Conservation (phyloP, 2,888 invertebrate species). For the Thymelicus sylvestris region DNA sequence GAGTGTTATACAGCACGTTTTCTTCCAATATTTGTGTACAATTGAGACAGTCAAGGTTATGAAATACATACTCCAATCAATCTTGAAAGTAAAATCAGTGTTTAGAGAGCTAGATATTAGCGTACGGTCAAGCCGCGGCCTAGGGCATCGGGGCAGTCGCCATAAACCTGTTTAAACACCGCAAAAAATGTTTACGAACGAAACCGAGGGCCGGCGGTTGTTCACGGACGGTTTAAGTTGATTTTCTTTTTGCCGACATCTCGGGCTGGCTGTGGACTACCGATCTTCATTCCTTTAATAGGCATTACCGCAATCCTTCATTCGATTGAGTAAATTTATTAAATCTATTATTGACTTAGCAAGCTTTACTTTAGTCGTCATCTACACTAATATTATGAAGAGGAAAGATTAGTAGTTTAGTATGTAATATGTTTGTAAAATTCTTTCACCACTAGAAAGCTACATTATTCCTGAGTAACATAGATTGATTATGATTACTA, state of each 20-base stretch:
- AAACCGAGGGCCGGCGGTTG: conserved; percentile 34
- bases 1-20: too few species aligned
- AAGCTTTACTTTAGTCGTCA: too few species aligned
- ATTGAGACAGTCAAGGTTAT: neutral
- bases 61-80: neutral
- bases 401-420: too few species aligned
- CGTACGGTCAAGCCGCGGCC: conserved; percentile 16
- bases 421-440: too few species aligned
- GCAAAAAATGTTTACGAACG: conserved; percentile 33
- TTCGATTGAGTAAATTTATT: neutral
- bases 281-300: conserved; percentile 9
- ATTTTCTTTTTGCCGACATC: conserved; percentile 26
- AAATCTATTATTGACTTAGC: neutral
- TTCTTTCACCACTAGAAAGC: too few species aligned
- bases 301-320: neutral
- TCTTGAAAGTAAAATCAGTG: conserved; percentile 29
- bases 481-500: too few species aligned
- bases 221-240: conserved; percentile 26
- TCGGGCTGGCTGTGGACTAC: conserved; percentile 8
- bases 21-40: neutral
- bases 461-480: too few species aligned
- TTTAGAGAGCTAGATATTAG: conserved; percentile 12
- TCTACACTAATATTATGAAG: too few species aligned
- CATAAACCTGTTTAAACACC: conserved; percentile 33
- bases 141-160: conserved; percentile 23